Percentiles rank a stretch among this genome's conserved stretches.
These are phyloP conservation scores for Limnephilus marmoratus DNA, from an alignment of 2,888 invertebrate genomes.

Conservation along the genomic window DNA sequence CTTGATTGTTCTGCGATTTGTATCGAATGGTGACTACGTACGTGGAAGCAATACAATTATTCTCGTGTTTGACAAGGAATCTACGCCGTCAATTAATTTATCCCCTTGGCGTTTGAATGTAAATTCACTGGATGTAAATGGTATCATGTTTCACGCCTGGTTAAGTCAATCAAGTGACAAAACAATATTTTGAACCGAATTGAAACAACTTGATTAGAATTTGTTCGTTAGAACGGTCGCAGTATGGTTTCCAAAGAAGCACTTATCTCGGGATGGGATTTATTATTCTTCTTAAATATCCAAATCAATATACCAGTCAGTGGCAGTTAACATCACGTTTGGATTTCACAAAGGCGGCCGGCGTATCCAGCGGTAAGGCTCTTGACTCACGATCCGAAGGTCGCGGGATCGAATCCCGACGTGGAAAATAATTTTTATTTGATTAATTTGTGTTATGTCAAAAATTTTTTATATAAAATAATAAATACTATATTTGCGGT, in stretches of 20 bases:
- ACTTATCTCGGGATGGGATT: neutral
- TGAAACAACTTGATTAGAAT: neutral
- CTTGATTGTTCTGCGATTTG: neutral
- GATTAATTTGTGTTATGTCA: too few relatives aligned
- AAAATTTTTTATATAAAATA: too few relatives aligned
- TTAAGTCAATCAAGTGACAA: neutral
- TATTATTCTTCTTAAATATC: neutral
- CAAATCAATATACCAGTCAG: too few relatives aligned
- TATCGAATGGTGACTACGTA: neutral
- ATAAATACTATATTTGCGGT: too few relatives aligned
- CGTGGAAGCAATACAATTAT: neutral
- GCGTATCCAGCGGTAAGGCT: too few relatives aligned
- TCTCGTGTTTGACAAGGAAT: neutral
- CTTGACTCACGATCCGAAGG: too few relatives aligned
- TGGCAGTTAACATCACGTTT: too few relatives aligned
- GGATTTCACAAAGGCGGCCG: too few relatives aligned
- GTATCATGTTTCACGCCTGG: neutral
- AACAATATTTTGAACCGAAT: too few relatives aligned
- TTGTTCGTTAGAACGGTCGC: neutral
- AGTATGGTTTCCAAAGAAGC: neutral
- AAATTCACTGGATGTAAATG: neutral
- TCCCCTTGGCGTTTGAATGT: neutral
- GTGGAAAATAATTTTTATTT: too few relatives aligned
- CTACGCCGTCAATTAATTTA: neutral
- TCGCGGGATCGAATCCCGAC: too few relatives aligned